These are phyloP conservation scores for Sphinx pinastri DNA, from an alignment of 2,888 invertebrate genomes.

Conservation along the genomic window DNA sequence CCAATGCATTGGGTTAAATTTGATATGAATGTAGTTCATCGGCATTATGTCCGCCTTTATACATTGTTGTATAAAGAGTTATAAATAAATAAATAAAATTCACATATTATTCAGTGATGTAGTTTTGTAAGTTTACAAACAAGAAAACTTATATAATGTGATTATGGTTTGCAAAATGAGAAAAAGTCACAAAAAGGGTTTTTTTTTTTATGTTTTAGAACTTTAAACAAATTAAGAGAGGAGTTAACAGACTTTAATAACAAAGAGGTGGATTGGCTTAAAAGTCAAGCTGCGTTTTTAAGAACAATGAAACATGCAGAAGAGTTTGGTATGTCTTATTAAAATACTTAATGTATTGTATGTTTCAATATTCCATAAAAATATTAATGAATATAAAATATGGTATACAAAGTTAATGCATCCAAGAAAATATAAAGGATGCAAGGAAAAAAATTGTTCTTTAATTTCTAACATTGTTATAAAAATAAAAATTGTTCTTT, in stretches of 20 bases:
- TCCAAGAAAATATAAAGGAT: too few relatives aligned
- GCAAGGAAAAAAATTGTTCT: too few relatives aligned
- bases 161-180: neutral
- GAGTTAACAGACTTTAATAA: conserved; percentile 56
- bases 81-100: too few relatives aligned
- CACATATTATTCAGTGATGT: too few relatives aligned
- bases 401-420: too few relatives aligned
- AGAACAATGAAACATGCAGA: conserved; percentile 65
- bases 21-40: too few relatives aligned
- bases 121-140: neutral
- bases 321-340: conserved; percentile 58
- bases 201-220: conserved; percentile 49
- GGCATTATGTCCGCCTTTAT: too few relatives aligned
- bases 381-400: too few relatives aligned
- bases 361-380: neutral
- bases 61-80: too few relatives aligned
- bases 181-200: neutral
- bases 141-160: neutral
- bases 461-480: too few relatives aligned
- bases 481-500: too few relatives aligned
- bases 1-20: too few relatives aligned
- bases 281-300: conserved; percentile 65
- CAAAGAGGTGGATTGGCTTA: conserved; percentile 60
- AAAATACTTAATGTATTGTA: neutral
- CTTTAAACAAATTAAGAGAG: conserved; percentile 52